Conservation (phyloP, 2,888 invertebrate genomes). For the Stegophylla sp. region DNA sequence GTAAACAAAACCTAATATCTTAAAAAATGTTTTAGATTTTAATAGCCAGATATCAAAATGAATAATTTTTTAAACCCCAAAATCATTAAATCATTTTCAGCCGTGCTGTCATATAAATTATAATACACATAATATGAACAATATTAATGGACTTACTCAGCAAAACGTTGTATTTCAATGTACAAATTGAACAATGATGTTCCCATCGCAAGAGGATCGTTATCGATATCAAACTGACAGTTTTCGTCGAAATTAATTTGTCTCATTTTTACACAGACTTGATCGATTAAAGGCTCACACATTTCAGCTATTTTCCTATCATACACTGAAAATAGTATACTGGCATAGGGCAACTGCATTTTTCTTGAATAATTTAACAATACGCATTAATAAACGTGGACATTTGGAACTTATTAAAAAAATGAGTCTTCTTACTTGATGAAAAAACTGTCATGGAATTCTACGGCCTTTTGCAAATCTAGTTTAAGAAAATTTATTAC, state of each 20-base stretch:
- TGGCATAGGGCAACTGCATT: conserved; percentile 77
- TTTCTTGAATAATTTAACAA: conserved; percentile 66
- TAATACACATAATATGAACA: background rate
- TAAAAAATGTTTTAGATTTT: too few species aligned
- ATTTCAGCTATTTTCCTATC: conserved; percentile 71
- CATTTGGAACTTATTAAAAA: too few species aligned
- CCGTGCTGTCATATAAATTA: too few species aligned
- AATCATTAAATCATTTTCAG: too few species aligned
- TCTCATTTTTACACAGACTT: conserved; percentile 79
- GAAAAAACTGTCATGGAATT: conserved; percentile 82
- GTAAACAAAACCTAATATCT: too few species aligned
- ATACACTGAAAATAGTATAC: conserved; percentile 75
- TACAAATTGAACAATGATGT: conserved; percentile 92
- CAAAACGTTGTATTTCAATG: conserved; percentile 85
- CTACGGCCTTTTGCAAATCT: conserved; percentile 80
- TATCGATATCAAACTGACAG: conserved; percentile 67
- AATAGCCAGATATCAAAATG: too few species aligned
- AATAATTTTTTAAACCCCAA: too few species aligned
- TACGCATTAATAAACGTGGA: background rate
- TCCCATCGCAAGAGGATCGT: conserved; percentile 79
- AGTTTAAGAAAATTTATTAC: conserved; percentile 81
- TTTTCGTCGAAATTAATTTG: conserved; percentile 70
- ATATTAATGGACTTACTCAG: conserved; percentile 69
- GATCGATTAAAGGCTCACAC: conserved; percentile 75
- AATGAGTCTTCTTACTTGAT: too few species aligned